phyloP scores from a whole-genome alignment of 1,140 invertebrate species.

The Hormaphis cornu region DNA sequence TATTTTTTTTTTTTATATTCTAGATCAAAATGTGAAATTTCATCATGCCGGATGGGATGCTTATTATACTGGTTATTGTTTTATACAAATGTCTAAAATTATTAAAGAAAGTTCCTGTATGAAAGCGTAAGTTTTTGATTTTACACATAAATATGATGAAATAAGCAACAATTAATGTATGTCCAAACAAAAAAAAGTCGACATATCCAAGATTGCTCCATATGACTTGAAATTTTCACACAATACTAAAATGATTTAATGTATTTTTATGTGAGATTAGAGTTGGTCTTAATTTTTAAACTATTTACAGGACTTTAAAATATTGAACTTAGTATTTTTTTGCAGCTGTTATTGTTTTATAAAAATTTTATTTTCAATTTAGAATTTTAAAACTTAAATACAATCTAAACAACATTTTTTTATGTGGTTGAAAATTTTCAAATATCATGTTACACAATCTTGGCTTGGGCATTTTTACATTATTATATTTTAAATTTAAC shows the following conservation, averaged over 20 bases:
- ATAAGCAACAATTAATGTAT: no score
- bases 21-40: background rate
- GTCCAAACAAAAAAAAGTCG: background rate
- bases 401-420: no score
- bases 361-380: no score
- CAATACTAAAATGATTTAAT: background rate
- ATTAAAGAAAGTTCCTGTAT: background rate
- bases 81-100: constrained; percentile 12
- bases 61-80: constrained; percentile 25
- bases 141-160: background rate
- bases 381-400: no score
- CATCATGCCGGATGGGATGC: constrained; percentile 27
- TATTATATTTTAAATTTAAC: no score
- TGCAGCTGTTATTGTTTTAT: no score
- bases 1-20: background rate
- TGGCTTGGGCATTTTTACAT: no score
- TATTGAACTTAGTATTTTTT: no score
- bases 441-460: no score
- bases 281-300: background rate
- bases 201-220: background rate
- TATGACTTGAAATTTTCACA: background rate
- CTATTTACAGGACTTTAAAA: no score
- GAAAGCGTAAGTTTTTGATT: background rate
- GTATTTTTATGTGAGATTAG: background rate
- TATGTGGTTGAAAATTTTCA: no score